These are phyloP conservation scores for Drosophila neonasuta DNA, from an alignment of 2,888 invertebrate species.

Conservation along the genomic window DNA sequence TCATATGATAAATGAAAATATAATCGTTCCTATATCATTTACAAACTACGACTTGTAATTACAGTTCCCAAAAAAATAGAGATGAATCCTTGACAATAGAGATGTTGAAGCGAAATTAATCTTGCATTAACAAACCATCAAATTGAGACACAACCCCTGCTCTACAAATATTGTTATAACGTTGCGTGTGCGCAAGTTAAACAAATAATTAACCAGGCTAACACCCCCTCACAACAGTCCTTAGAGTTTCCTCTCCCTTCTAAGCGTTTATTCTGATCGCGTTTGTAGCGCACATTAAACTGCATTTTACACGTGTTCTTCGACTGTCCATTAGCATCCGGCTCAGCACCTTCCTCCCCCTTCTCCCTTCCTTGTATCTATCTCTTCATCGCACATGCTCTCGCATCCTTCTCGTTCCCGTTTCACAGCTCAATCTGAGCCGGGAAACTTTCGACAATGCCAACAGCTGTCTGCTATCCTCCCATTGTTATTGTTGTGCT, in stretches of 20 bases:
- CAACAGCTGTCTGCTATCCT: constrained; percentile 72
- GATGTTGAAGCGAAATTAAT: constrained; percentile 77
- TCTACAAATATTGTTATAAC: constrained; percentile 15
- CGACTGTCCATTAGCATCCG: constrained; percentile 19
- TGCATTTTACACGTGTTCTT: constrained; percentile 70
- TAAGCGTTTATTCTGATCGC: constrained; percentile 50
- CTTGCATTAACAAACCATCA: constrained; percentile 67
- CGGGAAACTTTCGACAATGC: constrained; percentile 80
- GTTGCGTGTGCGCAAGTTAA: constrained; percentile 69
- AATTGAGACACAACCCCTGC: constrained; percentile 36
- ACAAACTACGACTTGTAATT: neutral
- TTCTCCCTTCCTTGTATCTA: neutral
- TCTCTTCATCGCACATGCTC: neutral
- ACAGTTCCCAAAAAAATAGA: neutral
- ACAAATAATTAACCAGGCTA: constrained; percentile 75
- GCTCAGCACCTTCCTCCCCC: neutral
- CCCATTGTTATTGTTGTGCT: constrained; percentile 30
- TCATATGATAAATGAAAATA: no score
- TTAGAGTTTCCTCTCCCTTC: no score
- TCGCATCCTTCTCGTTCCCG: constrained; percentile 6
- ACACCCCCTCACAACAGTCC: constrained; percentile 3
- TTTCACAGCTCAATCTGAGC: constrained; percentile 70
- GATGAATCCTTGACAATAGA: constrained; percentile 55
- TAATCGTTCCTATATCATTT: neutral
- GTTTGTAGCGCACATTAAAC: constrained; percentile 71